phyloP scores from a whole-genome alignment of 2,113 vertebrate genomes.

The Struthio camelus region DNA sequence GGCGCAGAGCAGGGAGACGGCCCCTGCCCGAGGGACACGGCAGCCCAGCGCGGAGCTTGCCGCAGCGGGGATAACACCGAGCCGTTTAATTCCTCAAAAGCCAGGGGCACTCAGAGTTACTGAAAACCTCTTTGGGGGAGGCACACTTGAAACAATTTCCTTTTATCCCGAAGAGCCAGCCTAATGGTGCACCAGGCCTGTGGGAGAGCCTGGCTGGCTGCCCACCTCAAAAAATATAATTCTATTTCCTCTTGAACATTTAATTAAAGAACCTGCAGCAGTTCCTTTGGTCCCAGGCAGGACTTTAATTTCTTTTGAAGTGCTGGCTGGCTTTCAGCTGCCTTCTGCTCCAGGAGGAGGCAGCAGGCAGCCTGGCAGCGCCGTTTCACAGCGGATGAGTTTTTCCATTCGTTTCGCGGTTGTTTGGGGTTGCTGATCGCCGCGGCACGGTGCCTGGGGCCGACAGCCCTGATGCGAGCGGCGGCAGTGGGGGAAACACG shows the following conservation, averaged over 20 bases:
- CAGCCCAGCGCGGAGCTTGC: background rate
- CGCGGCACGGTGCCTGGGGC: background rate
- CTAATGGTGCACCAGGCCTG: background rate
- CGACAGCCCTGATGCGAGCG: no score
- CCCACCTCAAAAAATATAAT: background rate
- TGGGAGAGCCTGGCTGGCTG: constrained; percentile 25
- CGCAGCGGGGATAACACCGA: background rate
- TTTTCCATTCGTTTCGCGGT: background rate
- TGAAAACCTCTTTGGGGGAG: background rate
- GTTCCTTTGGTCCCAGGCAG: background rate
- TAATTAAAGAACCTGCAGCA: constrained; percentile 8
- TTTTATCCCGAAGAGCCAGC: background rate
- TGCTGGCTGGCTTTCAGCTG: rapidly evolving
- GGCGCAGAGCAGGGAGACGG: background rate
- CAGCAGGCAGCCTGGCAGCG: background rate
- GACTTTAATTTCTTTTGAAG: constrained; percentile 21
- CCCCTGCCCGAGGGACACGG: background rate
- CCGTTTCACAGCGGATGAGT: background rate
- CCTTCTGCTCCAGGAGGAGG: background rate
- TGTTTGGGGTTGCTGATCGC: background rate
- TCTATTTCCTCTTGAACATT: constrained; percentile 25
- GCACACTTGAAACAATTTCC: constrained; percentile 23
- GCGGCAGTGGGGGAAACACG: background rate
- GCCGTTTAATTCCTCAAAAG: background rate
- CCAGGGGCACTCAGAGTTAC: background rate